A percentile compares a stretch with the other conserved stretches of the same genome.
Evolutionary conservation across 2,888 invertebrate species (phyloP).

Genomic region (Lithophane leautieri): DNA sequence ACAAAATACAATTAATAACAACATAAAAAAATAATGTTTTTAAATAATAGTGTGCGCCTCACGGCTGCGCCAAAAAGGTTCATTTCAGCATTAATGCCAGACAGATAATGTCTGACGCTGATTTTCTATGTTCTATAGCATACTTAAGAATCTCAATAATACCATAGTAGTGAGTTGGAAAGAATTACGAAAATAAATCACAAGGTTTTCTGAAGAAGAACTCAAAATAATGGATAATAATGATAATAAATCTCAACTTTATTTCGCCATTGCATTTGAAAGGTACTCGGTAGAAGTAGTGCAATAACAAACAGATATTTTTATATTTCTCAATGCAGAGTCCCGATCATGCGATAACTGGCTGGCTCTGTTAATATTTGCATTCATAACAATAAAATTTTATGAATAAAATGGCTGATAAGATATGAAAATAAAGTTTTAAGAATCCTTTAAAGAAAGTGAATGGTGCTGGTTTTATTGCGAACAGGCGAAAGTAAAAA

Average conservation of each 20-base stretch:
- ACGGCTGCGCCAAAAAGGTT: too few species aligned
- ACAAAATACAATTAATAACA: too few species aligned
- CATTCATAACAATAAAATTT: constrained; percentile 5
- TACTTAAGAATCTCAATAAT: background rate
- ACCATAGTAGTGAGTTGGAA: background rate
- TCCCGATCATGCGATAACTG: background rate
- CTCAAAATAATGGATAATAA: constrained; percentile 8
- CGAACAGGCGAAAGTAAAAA: background rate
- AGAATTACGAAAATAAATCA: background rate
- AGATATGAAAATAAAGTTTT: constrained; percentile 12
- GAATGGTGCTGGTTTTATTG: background rate
- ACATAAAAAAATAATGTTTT: too few species aligned
- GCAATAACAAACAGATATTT: constrained; percentile 19
- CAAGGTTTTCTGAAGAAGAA: constrained; percentile 12
- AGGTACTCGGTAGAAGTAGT: constrained; percentile 16
- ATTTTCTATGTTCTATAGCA: too few species aligned
- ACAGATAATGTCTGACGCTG: too few species aligned
- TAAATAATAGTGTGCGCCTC: too few species aligned
- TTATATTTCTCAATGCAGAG: constrained; percentile 4
- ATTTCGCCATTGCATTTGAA: constrained; percentile 41
- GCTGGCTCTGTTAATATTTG: constrained; percentile 1
- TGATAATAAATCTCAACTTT: constrained; percentile 33
- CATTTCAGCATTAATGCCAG: too few species aligned
- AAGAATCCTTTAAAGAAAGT: background rate
- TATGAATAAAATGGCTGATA: constrained; percentile 7